These are phyloP conservation scores for Siphonodentalium dalli DNA, from an alignment of 2,888 invertebrate genomes.

Conservation along the genomic window DNA sequence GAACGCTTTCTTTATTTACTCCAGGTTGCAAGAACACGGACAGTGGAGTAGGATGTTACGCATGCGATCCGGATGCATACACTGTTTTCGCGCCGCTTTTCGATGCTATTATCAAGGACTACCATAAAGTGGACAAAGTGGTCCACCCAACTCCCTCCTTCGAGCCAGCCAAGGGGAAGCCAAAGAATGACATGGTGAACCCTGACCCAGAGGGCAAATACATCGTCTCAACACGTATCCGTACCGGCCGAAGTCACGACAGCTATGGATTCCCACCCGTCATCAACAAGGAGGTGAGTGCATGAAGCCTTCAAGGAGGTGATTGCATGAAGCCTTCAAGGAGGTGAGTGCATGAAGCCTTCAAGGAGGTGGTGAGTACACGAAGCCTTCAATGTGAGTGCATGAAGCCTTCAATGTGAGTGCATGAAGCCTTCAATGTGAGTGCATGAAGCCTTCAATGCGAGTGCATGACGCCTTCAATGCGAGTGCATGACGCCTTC, in stretches of 20 bases:
- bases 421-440: too few species aligned
- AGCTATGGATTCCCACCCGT: slow-evolving; percentile 69
- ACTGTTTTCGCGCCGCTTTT: slow-evolving; percentile 90
- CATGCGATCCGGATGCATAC: slow-evolving; percentile 96
- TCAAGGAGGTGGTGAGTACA: too few species aligned
- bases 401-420: too few species aligned
- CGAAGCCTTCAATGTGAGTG: too few species aligned
- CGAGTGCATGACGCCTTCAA: too few species aligned
- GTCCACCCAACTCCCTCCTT: slow-evolving; percentile 88
- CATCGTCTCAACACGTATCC: slow-evolving; percentile 70
- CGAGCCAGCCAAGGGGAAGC: too few species aligned
- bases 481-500: too few species aligned
- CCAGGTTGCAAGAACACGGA: slow-evolving; percentile 41
- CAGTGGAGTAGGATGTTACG: slow-evolving; percentile 79
- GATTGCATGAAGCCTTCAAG: too few species aligned
- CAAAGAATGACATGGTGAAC: slow-evolving; percentile 75
- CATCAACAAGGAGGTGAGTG: slow-evolving; percentile 74
- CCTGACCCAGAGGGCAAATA: slow-evolving; percentile 82
- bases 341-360: too few species aligned
- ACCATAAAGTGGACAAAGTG: slow-evolving; percentile 49
- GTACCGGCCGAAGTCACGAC: slow-evolving; percentile 55
- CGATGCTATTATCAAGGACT: slow-evolving; percentile 87
- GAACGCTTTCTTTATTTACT: too few species aligned
- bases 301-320: too few species aligned
- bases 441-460: too few species aligned